Base-by-base conservation (phyloP, 2,113 vertebrate genomes). In the Mola mola region DNA sequence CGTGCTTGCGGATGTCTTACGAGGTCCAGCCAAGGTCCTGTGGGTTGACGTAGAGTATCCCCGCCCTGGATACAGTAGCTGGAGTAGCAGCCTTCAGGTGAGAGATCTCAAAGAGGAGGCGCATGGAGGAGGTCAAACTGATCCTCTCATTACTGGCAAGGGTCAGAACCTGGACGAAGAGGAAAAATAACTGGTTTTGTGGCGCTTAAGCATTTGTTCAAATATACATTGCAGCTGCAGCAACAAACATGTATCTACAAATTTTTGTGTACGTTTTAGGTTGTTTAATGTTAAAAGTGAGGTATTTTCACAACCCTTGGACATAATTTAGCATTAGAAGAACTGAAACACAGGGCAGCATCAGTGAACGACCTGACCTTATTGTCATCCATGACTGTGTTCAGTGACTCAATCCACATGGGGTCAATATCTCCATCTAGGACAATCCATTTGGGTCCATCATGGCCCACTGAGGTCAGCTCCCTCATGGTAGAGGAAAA, bases 381-480 rank as follows among this genome's bases (percentile, higher is more conserved):
- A 21, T 92, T 94, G 69, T 92, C 81, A 26, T 93, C 90, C 92
- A 91, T 91, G 4, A 91, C 87, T 15, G 91, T 93, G 49, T 92
- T 94, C 8, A 94, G 86, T n/a, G 90, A 92, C 66, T 94, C 91
- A 0, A 91, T 90, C 92, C 93, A 93, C 91, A 92, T 89, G 2
- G 49, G 76, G 75, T 93, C 92, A 78, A 85, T 91, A 81, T 90
- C 90, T 24, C 91, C 92, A 72, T 90, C 90, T 57, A 94, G 74
- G 26, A 94, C 88, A 59, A 91, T 92, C 89, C 93, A 88, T 78
- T 94, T 94, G 1, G 77, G 89, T 20, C 79, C 89, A 2, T 90
- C 83, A 6, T 85, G 86, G 8, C 58, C 44, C 37, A 85, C 59
- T 3, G 74, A 83, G 61, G 91, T 90, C 33, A 92, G 70, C 77